Percentiles rank a stretch among this genome's conserved stretches.
Evolutionary conservation across 2,797 vertebrate species (phyloP).

Genomic region (Thalassophryne amazonica): DNA sequence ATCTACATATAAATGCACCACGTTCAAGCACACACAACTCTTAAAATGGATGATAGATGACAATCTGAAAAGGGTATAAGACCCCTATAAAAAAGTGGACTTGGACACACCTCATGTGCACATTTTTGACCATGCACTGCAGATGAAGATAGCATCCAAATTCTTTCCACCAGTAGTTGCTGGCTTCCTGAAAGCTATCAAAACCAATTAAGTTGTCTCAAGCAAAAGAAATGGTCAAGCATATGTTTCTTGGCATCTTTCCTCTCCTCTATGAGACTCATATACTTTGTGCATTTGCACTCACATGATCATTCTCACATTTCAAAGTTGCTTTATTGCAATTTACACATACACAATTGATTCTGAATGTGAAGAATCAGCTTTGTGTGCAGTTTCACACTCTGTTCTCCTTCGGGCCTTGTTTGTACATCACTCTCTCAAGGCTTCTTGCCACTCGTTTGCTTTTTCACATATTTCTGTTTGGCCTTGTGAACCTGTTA

Average conservation of each 20-base stretch:
- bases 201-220: constrained; percentile 27
- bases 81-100: no score
- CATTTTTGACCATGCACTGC: no score
- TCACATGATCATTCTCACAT: neutral
- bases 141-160: no score
- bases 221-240: constrained; percentile 23
- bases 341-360: neutral
- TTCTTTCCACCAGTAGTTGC: no score
- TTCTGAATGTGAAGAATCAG: constrained; percentile 7
- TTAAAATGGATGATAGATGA: neutral
- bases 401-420: constrained; percentile 10
- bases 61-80: no score
- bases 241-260: constrained; percentile 23
- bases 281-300: neutral
- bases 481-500: constrained; percentile 19
- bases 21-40: neutral
- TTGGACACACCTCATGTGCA: no score
- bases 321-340: neutral
- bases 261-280: neutral
- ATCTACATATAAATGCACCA: neutral
- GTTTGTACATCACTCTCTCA: constrained; percentile 39
- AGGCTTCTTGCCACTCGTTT: constrained; percentile 32
- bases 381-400: constrained; percentile 31
- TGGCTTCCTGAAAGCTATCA: constrained; percentile 27
- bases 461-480: constrained; percentile 35